Conservation (phyloP, 2,888 invertebrate genomes). For the Imbricaverruca yamaguchii region DNA sequence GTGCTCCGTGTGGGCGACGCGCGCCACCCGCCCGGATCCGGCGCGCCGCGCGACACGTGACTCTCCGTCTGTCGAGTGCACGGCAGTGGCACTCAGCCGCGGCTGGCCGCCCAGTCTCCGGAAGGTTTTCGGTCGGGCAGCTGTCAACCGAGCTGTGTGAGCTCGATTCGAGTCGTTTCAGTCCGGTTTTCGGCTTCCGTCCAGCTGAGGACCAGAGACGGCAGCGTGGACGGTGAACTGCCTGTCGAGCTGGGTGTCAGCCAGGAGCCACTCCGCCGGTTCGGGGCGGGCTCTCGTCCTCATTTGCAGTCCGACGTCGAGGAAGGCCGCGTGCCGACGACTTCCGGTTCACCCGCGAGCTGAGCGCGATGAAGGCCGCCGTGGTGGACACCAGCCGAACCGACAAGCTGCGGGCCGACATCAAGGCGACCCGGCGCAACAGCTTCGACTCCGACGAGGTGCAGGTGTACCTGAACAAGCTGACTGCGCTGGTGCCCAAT, state of each 20-base stretch:
- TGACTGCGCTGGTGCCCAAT: background rate
- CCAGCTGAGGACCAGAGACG: background rate
- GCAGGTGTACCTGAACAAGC: conserved; percentile 7
- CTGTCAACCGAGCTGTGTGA: too few relatives aligned
- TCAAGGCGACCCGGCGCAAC: background rate
- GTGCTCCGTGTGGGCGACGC: background rate
- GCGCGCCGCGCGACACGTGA: too few relatives aligned
- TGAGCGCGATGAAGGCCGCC: background rate
- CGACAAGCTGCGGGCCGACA: background rate
- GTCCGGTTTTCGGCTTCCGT: background rate
- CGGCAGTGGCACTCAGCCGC: background rate
- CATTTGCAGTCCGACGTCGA: background rate
- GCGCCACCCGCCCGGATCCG: too few relatives aligned
- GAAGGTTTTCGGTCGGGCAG: background rate
- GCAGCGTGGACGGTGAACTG: too few relatives aligned
- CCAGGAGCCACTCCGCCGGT: background rate
- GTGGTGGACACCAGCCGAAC: background rate
- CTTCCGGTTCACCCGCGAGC: background rate
- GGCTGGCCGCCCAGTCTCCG: background rate
- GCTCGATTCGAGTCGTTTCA: too few relatives aligned
- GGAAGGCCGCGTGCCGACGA: background rate
- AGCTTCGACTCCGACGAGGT: background rate
- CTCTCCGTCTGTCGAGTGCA: too few relatives aligned
- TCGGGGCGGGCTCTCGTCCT: background rate
- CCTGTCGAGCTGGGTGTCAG: background rate